Evolutionary conservation across 2,888 invertebrate species (phyloP), one percentile per base, ranked within the genome.

Genomic region (Synergus laeviventris): DNA sequence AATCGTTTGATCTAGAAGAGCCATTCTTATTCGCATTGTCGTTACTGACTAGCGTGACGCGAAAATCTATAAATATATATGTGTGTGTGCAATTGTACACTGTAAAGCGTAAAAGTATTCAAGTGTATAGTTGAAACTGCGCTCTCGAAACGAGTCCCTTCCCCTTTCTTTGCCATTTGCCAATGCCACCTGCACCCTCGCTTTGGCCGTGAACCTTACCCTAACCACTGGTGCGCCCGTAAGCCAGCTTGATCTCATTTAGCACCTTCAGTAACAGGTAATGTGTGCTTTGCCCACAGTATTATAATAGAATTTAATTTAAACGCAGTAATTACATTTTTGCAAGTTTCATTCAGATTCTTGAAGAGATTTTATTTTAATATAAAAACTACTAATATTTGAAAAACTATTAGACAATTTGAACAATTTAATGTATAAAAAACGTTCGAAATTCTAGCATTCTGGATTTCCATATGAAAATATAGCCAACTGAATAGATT

Each of bases 181-280:
- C 70, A 70, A 49, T 54, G 49, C 70, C 70, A 70, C 70, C 70
- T 70, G 70, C 70, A 70, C 70, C 49, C 70, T 70, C 49, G 18
- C 70, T 70, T 54, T 36, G 70, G 5, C 70, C 70, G 24, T 70
- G 70, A 70, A 70, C 70, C 49, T 70, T 49, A 42, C 24, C 66
- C 66, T 70, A 70, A 70, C 66, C 66, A 49, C 66, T 49, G 66
- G 45, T n/a, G 45, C 45, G 66, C 14, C 66, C n/a, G 24, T 49
- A 70, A 70, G 66, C 66, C 24, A 9, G 70, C 70, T 54, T 70
- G 49, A 70, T 70, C 70, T 70, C 31, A 70, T 70, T 70, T 70
- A 70, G 70, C 70, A 54, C 70, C 49, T 36, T 49, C 49, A 36
- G 31, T 31, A 31, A 31, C 31, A 31, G 49, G 36, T 70, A 49